Conservation (phyloP, 2,888 invertebrate genomes). For the Cyaniris semiargus region DNA sequence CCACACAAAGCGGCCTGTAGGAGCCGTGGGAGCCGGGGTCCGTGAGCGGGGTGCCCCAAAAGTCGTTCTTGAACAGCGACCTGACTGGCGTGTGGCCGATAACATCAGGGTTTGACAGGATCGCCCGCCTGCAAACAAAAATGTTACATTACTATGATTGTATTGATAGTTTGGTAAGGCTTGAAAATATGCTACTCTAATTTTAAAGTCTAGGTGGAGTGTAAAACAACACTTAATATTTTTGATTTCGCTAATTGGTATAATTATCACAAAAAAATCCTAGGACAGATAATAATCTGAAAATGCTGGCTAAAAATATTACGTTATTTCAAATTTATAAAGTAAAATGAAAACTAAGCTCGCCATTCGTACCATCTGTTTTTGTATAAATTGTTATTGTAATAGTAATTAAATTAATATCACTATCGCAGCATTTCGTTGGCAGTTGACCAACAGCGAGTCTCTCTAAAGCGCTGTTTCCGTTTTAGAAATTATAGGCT, state of each 20-base stretch:
- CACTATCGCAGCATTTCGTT: slow-evolving; percentile 6
- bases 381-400: slow-evolving; percentile 7
- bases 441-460: slow-evolving; percentile 17
- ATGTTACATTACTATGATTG: slow-evolving; percentile 49
- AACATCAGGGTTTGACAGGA: slow-evolving; percentile 96
- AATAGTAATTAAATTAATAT: slow-evolving; percentile 21
- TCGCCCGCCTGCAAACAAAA: slow-evolving; percentile 90
- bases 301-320: too few species aligned
- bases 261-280: too few species aligned
- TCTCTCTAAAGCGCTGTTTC: slow-evolving; percentile 22
- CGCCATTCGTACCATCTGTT: neutral
- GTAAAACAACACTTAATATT: too few species aligned
- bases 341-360: neutral
- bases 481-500: slow-evolving; percentile 21
- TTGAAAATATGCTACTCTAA: neutral
- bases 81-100: slow-evolving; percentile 90
- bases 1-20: slow-evolving; percentile 95
- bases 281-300: too few species aligned
- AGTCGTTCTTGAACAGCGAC: slow-evolving; percentile 93
- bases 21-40: slow-evolving; percentile 98
- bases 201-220: too few species aligned
- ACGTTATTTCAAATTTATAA: too few species aligned
- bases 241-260: too few species aligned
- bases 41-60: slow-evolving; percentile 97
- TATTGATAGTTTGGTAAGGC: neutral